Evolutionary conservation across 2,113 vertebrate species (phyloP), one percentile per base, ranked within the genome.

Genomic region (Phylloscopus whistleri): DNA sequence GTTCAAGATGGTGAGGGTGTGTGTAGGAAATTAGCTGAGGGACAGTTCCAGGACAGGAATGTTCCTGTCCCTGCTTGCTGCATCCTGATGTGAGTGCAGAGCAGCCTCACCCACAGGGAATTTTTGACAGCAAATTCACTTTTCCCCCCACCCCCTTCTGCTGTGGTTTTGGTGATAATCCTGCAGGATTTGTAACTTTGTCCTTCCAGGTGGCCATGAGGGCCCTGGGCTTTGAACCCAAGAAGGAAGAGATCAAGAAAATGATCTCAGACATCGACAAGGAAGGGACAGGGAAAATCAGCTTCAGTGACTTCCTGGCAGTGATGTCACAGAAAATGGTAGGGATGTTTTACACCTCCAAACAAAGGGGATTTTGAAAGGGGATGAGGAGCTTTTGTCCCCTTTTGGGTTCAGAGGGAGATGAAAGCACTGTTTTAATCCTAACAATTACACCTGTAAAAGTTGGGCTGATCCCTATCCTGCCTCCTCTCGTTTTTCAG

Each of bases 301-400:
- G 98, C 83, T 99, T 99, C 69, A 87, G 43, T 22, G 98, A 99
- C 89, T 99, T 99, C 93, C 92, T 99, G 87, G 84, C 93, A 15
- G 97, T 99, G 86, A 99, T 99, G 99, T 99, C 98, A 2, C 99
- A 99, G 91, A 99, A 99, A 97, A 99, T 99, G 99, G 99, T 99
- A 95, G 44, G 83, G 24, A 6, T 7, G 5, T 48, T 33, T 35
- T 16, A 37, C 75, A 59, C 48, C 16, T 3, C 19, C 13, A 52
- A 46, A 21, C 3, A 19, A 30, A 67, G 59, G 52, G 16, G 23
- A 6, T 27, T 75, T 30, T 22, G 10, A 33, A 41, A 55, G 17
- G 11, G 14, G 27, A 33, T 37, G 26, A 51, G 39, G 16, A 24
- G 3, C 11, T 74, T 76, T 48, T 16, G 11, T 35, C 49, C 72